Evolutionary conservation across 2,113 vertebrate species (phyloP).

Genomic region (Rhodinocichla rosea): DNA sequence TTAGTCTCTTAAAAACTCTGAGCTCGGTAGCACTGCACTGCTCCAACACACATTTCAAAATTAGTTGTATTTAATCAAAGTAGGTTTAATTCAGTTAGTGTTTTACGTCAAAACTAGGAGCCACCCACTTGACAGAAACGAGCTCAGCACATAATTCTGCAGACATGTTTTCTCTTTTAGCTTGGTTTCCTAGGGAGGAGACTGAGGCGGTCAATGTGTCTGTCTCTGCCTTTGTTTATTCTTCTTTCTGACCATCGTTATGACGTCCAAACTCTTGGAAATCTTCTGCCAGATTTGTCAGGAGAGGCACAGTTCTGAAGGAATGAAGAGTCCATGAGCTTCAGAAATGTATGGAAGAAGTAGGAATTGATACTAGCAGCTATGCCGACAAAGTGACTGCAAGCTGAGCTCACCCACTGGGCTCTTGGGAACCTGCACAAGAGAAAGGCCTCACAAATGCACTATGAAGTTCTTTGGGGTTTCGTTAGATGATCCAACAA

Average conservation of each 20-base stretch:
- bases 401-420: not conserved
- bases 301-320: not conserved
- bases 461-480: not conserved
- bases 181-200: not conserved
- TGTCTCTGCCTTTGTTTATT: not conserved
- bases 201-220: not conserved
- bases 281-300: not conserved
- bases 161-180: not conserved
- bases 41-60: not conserved
- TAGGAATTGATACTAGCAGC: not conserved
- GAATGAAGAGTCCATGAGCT: not conserved
- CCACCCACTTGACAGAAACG: not conserved
- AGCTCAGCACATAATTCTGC: not conserved
- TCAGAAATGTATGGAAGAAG: not conserved
- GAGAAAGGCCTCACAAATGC: not conserved
- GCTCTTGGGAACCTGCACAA: fast-evolving
- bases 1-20: not conserved
- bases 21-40: not conserved
- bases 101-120: not conserved
- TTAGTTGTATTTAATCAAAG: not conserved
- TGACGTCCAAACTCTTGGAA: not conserved
- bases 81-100: not conserved
- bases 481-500: not conserved
- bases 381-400: not conserved
- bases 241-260: not conserved